A percentile compares a stretch with the other conserved stretches of the same genome.
phyloP scores from a whole-genome alignment of 2,797 vertebrate species.

The Bufotes viridis region DNA sequence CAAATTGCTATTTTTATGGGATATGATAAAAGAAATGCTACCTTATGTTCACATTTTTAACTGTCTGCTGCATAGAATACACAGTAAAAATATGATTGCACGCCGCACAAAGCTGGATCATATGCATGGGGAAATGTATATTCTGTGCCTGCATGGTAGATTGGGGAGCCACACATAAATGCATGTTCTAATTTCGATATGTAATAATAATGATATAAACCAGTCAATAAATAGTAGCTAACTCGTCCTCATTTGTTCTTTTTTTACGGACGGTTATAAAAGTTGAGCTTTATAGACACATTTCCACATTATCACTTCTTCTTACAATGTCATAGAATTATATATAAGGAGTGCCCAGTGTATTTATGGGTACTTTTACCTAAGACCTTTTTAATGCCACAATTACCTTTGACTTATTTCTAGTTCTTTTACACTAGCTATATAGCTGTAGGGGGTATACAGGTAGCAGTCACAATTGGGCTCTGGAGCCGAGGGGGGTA shows the following conservation, averaged over 20 bases:
- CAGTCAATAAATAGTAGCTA: constrained; percentile 1
- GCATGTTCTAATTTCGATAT: not conserved
- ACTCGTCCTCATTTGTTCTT: constrained; percentile 9
- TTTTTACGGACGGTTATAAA: not conserved
- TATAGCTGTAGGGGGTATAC: not conserved
- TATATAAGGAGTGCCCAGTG: not conserved
- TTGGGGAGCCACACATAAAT: not conserved
- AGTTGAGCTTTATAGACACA: constrained; percentile 1
- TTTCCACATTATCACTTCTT: constrained; percentile 5
- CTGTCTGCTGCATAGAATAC: constrained; percentile 75
- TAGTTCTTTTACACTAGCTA: not conserved
- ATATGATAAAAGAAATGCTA: constrained; percentile 96
- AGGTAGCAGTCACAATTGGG: not conserved
- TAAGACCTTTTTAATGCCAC: constrained; percentile 8
- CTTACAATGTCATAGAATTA: not conserved
- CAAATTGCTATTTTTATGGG: constrained; percentile 98
- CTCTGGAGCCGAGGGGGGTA: not conserved
- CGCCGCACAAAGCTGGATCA: constrained; percentile 48
- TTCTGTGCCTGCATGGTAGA: not conserved
- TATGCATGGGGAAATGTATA: constrained; percentile 60
- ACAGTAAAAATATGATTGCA: constrained; percentile 58
- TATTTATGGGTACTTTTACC: constrained; percentile 1
- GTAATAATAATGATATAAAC: constrained; percentile 25
- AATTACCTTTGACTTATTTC: constrained; percentile 14
- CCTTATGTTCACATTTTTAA: constrained; percentile 95